These are phyloP conservation scores for Hemibagrus wyckioides DNA, from an alignment of 2,113 vertebrate genomes.

Conservation along the genomic window DNA sequence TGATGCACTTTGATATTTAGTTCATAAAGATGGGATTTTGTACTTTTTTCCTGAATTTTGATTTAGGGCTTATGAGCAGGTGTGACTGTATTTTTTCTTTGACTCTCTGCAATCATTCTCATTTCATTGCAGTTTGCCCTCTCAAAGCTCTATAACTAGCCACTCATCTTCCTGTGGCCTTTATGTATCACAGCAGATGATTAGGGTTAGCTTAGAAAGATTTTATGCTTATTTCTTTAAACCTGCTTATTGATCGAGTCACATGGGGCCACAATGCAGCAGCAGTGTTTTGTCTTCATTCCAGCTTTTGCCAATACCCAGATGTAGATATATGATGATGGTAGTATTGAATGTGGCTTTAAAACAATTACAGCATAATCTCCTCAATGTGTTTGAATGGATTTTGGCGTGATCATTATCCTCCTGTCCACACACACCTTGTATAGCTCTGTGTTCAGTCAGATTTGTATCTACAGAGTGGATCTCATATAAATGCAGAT, in stretches of 20 bases:
- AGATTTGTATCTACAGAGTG: background rate
- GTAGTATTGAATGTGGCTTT: constrained; percentile 33
- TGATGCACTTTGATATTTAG: constrained; percentile 13
- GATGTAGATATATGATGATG: constrained; percentile 43
- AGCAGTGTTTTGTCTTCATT: constrained; percentile 33
- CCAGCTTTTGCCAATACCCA: constrained; percentile 38
- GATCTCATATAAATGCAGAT: constrained; percentile 6
- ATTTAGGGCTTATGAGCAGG: background rate
- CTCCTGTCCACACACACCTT: background rate
- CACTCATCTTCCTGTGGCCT: constrained; percentile 29
- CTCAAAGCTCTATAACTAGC: constrained; percentile 8
- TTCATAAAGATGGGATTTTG: background rate
- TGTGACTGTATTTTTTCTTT: background rate
- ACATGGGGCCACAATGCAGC: constrained; percentile 15
- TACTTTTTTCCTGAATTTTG: constrained; percentile 1
- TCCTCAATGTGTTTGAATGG: constrained; percentile 12
- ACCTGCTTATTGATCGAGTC: constrained; percentile 37
- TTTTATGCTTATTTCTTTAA: constrained; percentile 39
- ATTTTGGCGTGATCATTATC: constrained; percentile 1
- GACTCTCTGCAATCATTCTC: background rate
- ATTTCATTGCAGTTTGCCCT: constrained; percentile 8
- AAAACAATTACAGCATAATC: constrained; percentile 40
- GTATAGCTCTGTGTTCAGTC: background rate
- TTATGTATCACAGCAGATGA: constrained; percentile 27
- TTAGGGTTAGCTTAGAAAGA: constrained; percentile 38